Base-by-base conservation (phyloP, 2,888 invertebrate species). In the Hofmannophila pseudospretella region DNA sequence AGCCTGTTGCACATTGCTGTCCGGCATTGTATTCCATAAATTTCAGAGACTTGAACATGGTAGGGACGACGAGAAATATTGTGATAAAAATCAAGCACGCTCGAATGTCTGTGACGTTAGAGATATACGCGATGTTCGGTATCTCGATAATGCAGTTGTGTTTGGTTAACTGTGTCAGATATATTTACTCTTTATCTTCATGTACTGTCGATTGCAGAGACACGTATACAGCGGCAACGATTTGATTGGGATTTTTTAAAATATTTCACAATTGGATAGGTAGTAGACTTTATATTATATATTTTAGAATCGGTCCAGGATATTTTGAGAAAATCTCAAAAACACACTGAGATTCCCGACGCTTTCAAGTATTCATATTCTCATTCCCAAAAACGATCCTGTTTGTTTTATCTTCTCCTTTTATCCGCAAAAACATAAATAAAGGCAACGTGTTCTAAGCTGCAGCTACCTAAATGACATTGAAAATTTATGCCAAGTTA, bases 341-440 rank as follows among this genome's bases (percentile, higher is more conserved):
- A n/a, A n/a, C n/a, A n/a, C n/a, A n/a, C n/a, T n/a, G n/a, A n/a
- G n/a, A n/a, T n/a, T n/a, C n/a, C n/a, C n/a, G n/a, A n/a, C n/a
- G n/a, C n/a, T n/a, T n/a, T n/a, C n/a, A n/a, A n/a, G n/a, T n/a
- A n/a, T n/a, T n/a, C n/a, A n/a, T n/a, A n/a, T n/a, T n/a, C n/a
- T n/a, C n/a, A n/a, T n/a, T n/a, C n/a, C n/a, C n/a, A n/a, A n/a
- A n/a, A n/a, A n/a, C n/a, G n/a, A n/a, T n/a, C n/a, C n/a, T n/a
- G n/a, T n/a, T n/a, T n/a, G n/a, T n/a, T n/a, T n/a, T n/a, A n/a
- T n/a, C 25, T n/a, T 32, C 28, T 28, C 39, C 35, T 27, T 39
- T 35, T 39, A 38, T 38, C 38, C 31, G 31, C 27, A 32, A 39
- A 39, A 39, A 26, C 34, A 14, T 34, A 32, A 33, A 22, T 16